Evolutionary conservation across 2,888 invertebrate species (phyloP), one percentile per base, ranked within the genome.

Genomic region (Pharmacophagus antenor): DNA sequence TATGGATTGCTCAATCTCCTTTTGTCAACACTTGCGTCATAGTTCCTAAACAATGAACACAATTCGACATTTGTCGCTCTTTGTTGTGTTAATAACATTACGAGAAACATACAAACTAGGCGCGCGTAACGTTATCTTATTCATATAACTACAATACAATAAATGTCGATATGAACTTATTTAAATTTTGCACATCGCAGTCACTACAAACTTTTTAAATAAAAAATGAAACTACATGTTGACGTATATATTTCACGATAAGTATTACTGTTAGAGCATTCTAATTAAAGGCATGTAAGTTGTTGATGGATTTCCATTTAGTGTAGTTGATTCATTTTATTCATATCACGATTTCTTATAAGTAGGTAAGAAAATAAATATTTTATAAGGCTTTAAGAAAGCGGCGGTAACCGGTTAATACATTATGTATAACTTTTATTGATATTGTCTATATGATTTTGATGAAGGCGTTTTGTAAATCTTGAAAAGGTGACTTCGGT

Each of bases 11-110:
- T 65, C 62, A 66, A 70, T 68, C 70, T 67, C 58, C 61, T 63
- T 54, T 67, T 69, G 69, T 72, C 69, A 67, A 56, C 64, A 66
- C 62, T 68, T 72, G 70, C 72, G 72, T 72, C 72, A 72, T 69
- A 68, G 67, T 71, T 56, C 69, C 72, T 68, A 70, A 72, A 70
- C 61, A 62, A 67, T 59, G 62, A 52, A 54, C 61, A 71, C 70
- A 72, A 71, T 70, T 66, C 62, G 61, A 63, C 51, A 61, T 61
- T 56, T 61, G 56, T 12, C 23, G 46, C 42, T 27, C 61, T 56
- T 56, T 61, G 56, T 61, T 61, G 47, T 52, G 37, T 49, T 47
- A 61, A 56, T 47, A 61, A 59, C 41, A 59, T 55, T 46, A 20
- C 22, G 18, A 55, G 37, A 56, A 51, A 44, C 51, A 18, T 46